Percentiles rank a stretch among this genome's conserved stretches.
Evolutionary conservation across 64 coral and sea anemone genomes (phyloP).

Genomic region (Dendronephthya gigantea): DNA sequence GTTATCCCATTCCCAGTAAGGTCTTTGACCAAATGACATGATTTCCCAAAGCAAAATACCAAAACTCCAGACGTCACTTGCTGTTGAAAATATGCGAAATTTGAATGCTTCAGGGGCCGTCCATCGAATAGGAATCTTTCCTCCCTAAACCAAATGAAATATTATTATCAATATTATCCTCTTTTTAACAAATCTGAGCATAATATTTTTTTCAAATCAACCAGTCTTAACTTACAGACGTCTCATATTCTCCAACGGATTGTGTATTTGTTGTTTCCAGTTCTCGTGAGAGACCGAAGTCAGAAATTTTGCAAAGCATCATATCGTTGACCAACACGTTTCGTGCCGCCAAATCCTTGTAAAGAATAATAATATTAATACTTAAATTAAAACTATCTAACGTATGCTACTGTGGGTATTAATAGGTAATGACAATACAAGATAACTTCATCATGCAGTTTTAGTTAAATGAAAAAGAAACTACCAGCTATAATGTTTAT

Average conservation of each 20-base stretch:
- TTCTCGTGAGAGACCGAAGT: slow-evolving; percentile 84
- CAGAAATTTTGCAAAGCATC: slow-evolving; percentile 67
- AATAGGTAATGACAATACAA: neutral
- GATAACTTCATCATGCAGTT: too few relatives aligned
- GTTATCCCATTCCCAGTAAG: slow-evolving; percentile 65
- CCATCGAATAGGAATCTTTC: slow-evolving; percentile 71
- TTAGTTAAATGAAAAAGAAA: too few relatives aligned
- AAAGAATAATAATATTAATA: neutral
- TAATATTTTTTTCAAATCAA: neutral
- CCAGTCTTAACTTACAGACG: slow-evolving; percentile 41
- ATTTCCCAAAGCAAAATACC: slow-evolving; percentile 68
- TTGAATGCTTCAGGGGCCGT: slow-evolving; percentile 56
- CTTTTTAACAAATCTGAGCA: neutral
- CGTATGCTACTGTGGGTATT: neutral
- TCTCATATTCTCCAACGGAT: slow-evolving; percentile 47
- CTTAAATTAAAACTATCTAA: neutral
- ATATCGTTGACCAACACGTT: slow-evolving; percentile 69
- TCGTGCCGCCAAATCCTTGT: slow-evolving; percentile 65
- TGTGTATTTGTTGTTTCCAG: slow-evolving; percentile 37
- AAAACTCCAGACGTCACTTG: slow-evolving; percentile 81
- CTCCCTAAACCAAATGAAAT: slow-evolving; percentile 25
- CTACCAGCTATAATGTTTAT: too few relatives aligned
- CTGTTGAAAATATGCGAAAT: slow-evolving; percentile 45
- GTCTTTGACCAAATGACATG: slow-evolving; percentile 62
- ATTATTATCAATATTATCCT: neutral